phyloP scores from a whole-genome alignment of 2,113 vertebrate species.

The Sitta europaea region DNA sequence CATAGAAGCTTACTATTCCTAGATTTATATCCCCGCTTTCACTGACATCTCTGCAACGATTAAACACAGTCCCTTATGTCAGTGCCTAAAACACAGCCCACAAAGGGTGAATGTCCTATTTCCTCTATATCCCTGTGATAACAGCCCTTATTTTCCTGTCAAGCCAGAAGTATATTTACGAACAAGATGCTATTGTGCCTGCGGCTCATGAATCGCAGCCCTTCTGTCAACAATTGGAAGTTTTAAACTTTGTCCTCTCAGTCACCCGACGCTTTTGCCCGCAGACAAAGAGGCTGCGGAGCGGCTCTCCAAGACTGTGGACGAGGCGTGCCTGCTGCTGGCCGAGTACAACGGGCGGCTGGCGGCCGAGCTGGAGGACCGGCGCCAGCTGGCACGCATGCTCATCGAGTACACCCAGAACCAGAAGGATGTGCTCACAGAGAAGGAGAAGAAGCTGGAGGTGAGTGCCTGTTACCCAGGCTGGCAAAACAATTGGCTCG shows the following conservation, averaged over 20 bases:
- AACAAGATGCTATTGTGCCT: neutral
- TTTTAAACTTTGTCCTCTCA: neutral
- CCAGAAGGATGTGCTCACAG: conserved; percentile 90
- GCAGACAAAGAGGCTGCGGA: conserved; percentile 96
- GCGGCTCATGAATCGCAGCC: neutral
- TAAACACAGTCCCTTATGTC: neutral
- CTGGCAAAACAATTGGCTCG: fast-evolving
- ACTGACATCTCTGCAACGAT: neutral
- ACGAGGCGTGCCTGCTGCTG: conserved; percentile 93
- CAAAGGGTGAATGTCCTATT: neutral
- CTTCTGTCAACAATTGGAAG: neutral
- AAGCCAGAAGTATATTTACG: neutral
- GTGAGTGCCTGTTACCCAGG: conserved; percentile 60
- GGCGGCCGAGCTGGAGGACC: conserved; percentile 95
- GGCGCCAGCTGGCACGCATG: conserved; percentile 95
- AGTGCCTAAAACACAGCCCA: neutral
- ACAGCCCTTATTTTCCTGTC: neutral
- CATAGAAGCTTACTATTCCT: neutral
- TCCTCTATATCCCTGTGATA: neutral
- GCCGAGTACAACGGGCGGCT: conserved; percentile 96
- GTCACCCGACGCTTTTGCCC: neutral
- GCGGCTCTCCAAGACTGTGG: conserved; percentile 94
- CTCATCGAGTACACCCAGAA: conserved; percentile 93
- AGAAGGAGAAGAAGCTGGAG: conserved; percentile 96
- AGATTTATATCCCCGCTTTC: neutral